Base-by-base conservation (phyloP, 2,888 invertebrate genomes). In the Stenichneumon culpator region DNA sequence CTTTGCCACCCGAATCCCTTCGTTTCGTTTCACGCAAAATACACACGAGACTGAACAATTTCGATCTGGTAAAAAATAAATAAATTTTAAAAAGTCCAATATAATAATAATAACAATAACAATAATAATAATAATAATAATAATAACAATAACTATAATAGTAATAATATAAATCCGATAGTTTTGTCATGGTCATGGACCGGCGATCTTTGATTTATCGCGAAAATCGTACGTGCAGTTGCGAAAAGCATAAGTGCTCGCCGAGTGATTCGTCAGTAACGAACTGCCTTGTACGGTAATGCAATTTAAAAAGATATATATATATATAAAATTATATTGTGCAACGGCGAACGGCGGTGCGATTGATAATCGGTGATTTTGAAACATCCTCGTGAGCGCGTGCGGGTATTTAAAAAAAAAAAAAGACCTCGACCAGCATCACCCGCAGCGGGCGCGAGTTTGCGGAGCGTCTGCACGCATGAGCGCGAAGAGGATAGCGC, bases 401-500 rank as follows among this genome's bases (percentile, higher is more conserved):
- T 52, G 63, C 67, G 82, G 44, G 70, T 65, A 16, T 47, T 44
- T 3, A 47, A 47, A 47, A 47, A 44, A 63, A 74, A 60, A 9
- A 36, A 44, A 6, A 54, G 47, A n/a, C n/a, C 72, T 32, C 14
- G 9, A 69, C 63, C 69, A 69, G 25, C 82, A 69, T 44, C 63
- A 36, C 63, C 36, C 25, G 47, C 69, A 70, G 80, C 57, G 44
- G 14, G 3, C 44, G 44, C 14, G 44, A 47, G 14, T 47, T 16
- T 16, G 44, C 44, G 44, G 14, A 3, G 14, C 14, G 54, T 28
- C 44, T 32, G 67, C 16, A 83, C 67, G 73, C 75, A 68, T 47
- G 85, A 70, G 81, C 39, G 72, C 36, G 54, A 57, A 19, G 82
- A 82, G 82, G 82, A 85, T 75, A 79, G 65, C 81, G 82, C 80